Evolutionary conservation across 1,140 invertebrate genomes (phyloP), one percentile per base, ranked within the genome.

Genomic region (Patella vulgata): DNA sequence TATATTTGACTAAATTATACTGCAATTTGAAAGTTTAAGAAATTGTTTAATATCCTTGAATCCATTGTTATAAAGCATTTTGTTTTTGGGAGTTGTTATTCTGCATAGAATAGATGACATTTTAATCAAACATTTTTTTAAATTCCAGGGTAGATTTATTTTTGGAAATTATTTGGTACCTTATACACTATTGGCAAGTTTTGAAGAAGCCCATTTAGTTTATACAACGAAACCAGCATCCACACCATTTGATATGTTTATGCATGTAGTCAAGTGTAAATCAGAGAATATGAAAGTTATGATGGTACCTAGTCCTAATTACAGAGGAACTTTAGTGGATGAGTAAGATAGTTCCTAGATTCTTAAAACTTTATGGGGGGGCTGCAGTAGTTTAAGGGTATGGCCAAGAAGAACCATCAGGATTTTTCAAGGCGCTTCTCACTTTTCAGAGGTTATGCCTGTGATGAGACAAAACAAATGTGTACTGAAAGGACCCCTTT

Each of bases 101-200:
- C n/a, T n/a, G n/a, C n/a, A n/a, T n/a, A n/a, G n/a, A n/a, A n/a
- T n/a, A n/a, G n/a, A n/a, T n/a, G n/a, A n/a, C n/a, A n/a, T 50
- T 40, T 39, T 46, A 28, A 39, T 8, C 28, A 27, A 12, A 9
- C 43, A 8, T 36, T 14, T 44, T 55, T 28, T 42, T 40, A 81
- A 68, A 8, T 80, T 85, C 39, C 72, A 93, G 88, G 95, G 94
- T 52, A 90, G 95, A 63, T 85, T 97, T 62, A 93, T 98, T 17
- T 98, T 98, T 87, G 97, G 97, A n/a, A 99, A 99, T 86, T 89
- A 93, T 42, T 84, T 97, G 56, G 90, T 98, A 6, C 96, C 97
- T 0, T 96, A 94, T 17, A 97, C 95, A 2, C 85, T 98, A 30
- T 93, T 94, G 8, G 89, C 98, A 70, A 94, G 91, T 59, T 91